Evolutionary conservation across 2,797 vertebrate genomes (phyloP), one percentile per base, ranked within the genome.

Genomic region (Amblyraja radiata): DNA sequence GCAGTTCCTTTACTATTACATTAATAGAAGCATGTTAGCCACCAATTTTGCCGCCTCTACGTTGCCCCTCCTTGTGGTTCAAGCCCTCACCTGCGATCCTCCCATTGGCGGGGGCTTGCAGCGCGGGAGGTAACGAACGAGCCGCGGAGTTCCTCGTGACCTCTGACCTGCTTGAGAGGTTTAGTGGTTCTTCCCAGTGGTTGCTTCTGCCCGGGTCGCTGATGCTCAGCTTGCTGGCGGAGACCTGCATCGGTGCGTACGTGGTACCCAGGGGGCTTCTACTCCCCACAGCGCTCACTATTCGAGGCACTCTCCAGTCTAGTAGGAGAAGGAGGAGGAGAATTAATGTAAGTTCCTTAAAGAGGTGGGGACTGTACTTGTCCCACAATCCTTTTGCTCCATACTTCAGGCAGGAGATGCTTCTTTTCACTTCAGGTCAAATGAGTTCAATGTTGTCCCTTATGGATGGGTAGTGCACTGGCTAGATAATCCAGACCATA

Each of bases 31-130:
- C 68, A 0, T 23, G 21, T 25, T 74, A 23, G 21, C 2, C 63
- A 88, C 61, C 18, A 21, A 88, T 21, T 63, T 10, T 68, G 16
- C 10, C 61, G 21, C 21, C n/a, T 68, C 36, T 68, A 88, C 36
- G n/a, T 8, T 0, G 13, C 61, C 14, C 11, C 80, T 11, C 79
- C 1, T 18, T 23, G 58, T 32, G 16, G 16, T 25, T 39, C 8
- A 6, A 39, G 2, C 32, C 71, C 94, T 95, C 95, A 98, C 98
- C 97, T 96, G 98, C 95, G 2, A 98, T 97, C 94, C 96, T 98
- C 80, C 98, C 98, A 0, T 96, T 96, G 0, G 95, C 96, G 93
- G 96, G 96, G n/a, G 95, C 93, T 0, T 94, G 46, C 0, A 90
- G 93, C 79, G 92, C 0, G 7, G 39, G 10, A 74, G 94, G 95